These are phyloP conservation scores for Drosophila azteca DNA, from an alignment of 1,140 invertebrate species.

Conservation along the genomic window DNA sequence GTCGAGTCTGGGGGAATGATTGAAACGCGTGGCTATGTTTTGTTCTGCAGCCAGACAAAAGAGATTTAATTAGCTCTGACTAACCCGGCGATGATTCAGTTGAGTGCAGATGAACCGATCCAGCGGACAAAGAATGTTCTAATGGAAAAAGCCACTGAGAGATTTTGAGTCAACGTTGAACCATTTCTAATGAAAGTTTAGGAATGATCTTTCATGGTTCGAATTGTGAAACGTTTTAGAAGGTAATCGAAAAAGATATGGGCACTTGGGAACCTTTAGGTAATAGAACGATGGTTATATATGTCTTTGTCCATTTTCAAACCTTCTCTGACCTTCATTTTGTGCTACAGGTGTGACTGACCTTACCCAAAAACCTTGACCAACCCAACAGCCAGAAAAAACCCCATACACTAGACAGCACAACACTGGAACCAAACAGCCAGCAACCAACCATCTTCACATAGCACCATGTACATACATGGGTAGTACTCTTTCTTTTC, in stretches of 20 bases:
- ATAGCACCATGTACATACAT: slow-evolving; percentile 1
- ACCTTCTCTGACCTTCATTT: not conserved
- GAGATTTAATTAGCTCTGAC: slow-evolving; percentile 10
- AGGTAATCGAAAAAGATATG: too few species aligned
- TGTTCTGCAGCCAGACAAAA: slow-evolving; percentile 2
- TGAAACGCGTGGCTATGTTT: slow-evolving; percentile 41
- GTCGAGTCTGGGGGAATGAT: slow-evolving; percentile 11
- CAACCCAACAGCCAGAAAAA: slow-evolving; percentile 46
- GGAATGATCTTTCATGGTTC: too few species aligned
- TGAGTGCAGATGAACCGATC: not conserved
- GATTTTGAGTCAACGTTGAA: too few species aligned
- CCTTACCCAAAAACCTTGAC: slow-evolving; percentile 43
- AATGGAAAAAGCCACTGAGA: too few species aligned
- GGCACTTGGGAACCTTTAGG: too few species aligned
- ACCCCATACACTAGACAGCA: not conserved
- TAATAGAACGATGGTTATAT: too few species aligned
- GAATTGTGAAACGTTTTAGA: too few species aligned
- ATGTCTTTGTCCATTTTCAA: not conserved
- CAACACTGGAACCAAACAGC: not conserved
- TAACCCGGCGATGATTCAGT: slow-evolving; percentile 15
- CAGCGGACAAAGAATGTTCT: too few species aligned
- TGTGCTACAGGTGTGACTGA: slow-evolving; percentile 33
- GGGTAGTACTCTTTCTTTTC: slow-evolving; percentile 26
- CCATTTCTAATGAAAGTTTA: too few species aligned
- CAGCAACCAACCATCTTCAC: not conserved